A percentile compares a stretch with the other conserved stretches of the same genome.
phyloP scores from a whole-genome alignment of 2,113 vertebrate genomes.

The Ibidorhyncha struthersii region DNA sequence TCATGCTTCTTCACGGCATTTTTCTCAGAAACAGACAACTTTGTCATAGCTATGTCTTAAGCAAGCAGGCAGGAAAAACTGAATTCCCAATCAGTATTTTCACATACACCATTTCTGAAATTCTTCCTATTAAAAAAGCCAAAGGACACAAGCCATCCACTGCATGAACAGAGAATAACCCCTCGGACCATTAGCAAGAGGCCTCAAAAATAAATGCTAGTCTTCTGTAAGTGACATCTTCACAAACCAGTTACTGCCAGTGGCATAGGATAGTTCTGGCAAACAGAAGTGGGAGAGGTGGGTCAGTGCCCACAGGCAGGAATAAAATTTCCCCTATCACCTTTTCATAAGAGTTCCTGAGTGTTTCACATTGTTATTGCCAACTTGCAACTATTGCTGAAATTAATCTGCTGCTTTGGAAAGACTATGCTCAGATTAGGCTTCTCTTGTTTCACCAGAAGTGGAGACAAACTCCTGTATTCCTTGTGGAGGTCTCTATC shows the following conservation, averaged over 20 bases:
- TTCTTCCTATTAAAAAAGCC: not conserved
- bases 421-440: not conserved
- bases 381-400: not conserved
- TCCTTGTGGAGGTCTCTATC: not conserved
- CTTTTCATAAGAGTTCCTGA: not conserved
- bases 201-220: not conserved
- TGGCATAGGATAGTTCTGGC: not conserved
- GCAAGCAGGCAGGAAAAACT: not conserved
- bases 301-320: accelerated
- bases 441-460: not conserved
- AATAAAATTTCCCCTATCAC: not conserved
- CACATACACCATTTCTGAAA: not conserved
- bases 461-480: not conserved
- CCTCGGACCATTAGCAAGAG: not conserved
- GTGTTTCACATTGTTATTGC: not conserved
- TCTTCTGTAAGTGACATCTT: not conserved
- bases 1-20: not conserved
- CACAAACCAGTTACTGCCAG: not conserved
- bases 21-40: not conserved
- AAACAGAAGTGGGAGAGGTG: not conserved
- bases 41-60: not conserved
- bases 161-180: not conserved
- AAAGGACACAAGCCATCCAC: not conserved
- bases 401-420: not conserved
- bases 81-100: not conserved